phyloP scores from a whole-genome alignment of 1,140 invertebrate genomes.

The Lepidurus apus region DNA sequence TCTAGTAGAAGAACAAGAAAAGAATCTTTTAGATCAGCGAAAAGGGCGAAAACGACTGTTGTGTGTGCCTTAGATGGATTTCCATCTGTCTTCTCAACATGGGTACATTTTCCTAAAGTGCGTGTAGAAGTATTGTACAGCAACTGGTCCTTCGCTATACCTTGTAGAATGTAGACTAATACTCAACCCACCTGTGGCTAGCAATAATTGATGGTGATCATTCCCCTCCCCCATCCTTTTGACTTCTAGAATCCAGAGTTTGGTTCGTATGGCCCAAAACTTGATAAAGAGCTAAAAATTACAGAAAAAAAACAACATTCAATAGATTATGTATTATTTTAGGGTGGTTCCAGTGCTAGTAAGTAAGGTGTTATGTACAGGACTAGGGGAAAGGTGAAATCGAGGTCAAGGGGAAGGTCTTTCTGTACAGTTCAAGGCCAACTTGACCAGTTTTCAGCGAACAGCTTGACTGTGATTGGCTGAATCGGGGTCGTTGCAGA shows the following conservation, averaged over 20 bases:
- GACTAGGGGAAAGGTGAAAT: neutral
- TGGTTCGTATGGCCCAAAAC: no score
- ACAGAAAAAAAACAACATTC: neutral
- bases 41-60: neutral
- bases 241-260: no score
- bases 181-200: conserved; percentile 4
- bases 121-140: neutral
- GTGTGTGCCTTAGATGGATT: conserved; percentile 9
- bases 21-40: neutral
- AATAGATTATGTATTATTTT: neutral
- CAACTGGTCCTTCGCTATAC: neutral
- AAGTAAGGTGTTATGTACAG: neutral
- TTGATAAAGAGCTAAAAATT: neutral
- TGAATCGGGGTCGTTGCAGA: conserved; percentile 48
- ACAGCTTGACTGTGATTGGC: neutral
- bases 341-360: neutral
- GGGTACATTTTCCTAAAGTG: neutral
- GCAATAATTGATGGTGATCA: neutral
- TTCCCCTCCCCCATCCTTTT: no score
- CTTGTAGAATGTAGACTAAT: neutral
- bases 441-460: neutral
- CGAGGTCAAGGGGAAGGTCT: neutral
- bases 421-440: neutral
- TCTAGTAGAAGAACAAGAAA: neutral
- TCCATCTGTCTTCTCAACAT: neutral